phyloP scores from a whole-genome alignment of 1,140 invertebrate species.

The Atta texana region DNA sequence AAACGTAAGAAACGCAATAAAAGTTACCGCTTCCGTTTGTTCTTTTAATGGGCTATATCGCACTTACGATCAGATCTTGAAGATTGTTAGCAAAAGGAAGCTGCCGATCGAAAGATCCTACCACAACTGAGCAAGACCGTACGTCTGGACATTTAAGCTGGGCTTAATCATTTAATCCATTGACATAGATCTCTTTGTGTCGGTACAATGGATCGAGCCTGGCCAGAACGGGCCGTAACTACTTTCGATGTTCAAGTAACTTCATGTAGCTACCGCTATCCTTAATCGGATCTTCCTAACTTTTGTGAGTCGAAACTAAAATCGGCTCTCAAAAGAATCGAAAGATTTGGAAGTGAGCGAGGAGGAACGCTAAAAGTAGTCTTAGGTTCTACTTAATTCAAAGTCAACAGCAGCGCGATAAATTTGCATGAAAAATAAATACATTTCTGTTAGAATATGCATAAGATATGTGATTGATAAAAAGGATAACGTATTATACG shows the following conservation, averaged over 20 bases:
- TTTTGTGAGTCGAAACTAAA: slow-evolving; percentile 53
- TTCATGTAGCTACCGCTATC: slow-evolving; percentile 39
- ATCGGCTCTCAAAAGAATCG: slow-evolving; percentile 43
- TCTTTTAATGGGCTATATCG: slow-evolving; percentile 14
- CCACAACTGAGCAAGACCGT: slow-evolving; percentile 38
- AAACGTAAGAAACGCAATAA: not conserved
- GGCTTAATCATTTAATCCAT: slow-evolving; percentile 68
- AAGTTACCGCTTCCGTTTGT: not conserved
- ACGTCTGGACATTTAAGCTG: slow-evolving; percentile 57
- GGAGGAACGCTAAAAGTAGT: slow-evolving; percentile 36
- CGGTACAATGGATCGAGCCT: slow-evolving; percentile 58
- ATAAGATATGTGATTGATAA: not conserved
- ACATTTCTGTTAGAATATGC: not conserved
- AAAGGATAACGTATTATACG: no score
- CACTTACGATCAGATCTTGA: slow-evolving; percentile 26
- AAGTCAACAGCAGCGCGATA: slow-evolving; percentile 26
- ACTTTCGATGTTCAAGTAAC: slow-evolving; percentile 54
- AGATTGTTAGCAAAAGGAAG: slow-evolving; percentile 32
- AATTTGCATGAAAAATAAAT: slow-evolving; percentile 28
- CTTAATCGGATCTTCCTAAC: slow-evolving; percentile 56
- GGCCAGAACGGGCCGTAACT: slow-evolving; percentile 62
- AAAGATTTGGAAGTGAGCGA: slow-evolving; percentile 48
- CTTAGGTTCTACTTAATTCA: slow-evolving; percentile 51
- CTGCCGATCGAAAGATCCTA: slow-evolving; percentile 17
- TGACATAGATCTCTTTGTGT: slow-evolving; percentile 68